phyloP scores from a whole-genome alignment of 2,113 vertebrate species.

The Hippocampus mohnikei region DNA sequence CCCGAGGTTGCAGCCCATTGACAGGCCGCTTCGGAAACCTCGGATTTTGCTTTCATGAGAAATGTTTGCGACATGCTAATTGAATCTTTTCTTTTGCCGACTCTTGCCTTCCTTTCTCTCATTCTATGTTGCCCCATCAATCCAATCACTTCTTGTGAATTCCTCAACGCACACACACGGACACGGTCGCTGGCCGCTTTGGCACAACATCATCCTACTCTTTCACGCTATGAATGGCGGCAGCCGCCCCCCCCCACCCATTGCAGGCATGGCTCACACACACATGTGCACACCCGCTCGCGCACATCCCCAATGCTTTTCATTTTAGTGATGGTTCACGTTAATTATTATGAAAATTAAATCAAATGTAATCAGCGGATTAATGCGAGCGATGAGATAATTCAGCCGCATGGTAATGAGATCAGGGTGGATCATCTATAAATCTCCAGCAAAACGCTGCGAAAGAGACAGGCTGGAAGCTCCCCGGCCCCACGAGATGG shows the following conservation, averaged over 20 bases:
- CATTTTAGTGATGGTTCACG: constrained; percentile 76
- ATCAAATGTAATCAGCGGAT: constrained; percentile 75
- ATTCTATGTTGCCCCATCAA: constrained; percentile 66
- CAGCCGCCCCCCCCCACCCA: background rate
- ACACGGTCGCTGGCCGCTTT: background rate
- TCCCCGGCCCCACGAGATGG: constrained; percentile 9
- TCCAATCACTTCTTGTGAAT: constrained; percentile 75
- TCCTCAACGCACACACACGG: constrained; percentile 42
- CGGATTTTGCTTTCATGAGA: constrained; percentile 59
- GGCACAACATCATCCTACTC: too few relatives aligned
- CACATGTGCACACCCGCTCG: constrained; percentile 25
- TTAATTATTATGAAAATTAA: constrained; percentile 80
- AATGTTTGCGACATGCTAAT: constrained; percentile 74
- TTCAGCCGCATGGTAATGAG: constrained; percentile 64
- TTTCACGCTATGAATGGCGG: constrained; percentile 23
- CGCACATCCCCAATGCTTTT: constrained; percentile 51
- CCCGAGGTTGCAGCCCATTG: constrained; percentile 42
- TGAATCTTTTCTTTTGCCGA: constrained; percentile 75
- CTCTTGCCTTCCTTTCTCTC: constrained; percentile 45
- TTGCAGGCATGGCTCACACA: constrained; percentile 12
- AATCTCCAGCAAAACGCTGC: constrained; percentile 63
- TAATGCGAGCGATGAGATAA: constrained; percentile 73
- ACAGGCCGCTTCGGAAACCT: constrained; percentile 38
- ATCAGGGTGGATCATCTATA: constrained; percentile 64
- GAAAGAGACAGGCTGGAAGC: constrained; percentile 41